These are phyloP conservation scores for Notiomystis cincta DNA, from an alignment of 2,113 vertebrate genomes.

Conservation along the genomic window DNA sequence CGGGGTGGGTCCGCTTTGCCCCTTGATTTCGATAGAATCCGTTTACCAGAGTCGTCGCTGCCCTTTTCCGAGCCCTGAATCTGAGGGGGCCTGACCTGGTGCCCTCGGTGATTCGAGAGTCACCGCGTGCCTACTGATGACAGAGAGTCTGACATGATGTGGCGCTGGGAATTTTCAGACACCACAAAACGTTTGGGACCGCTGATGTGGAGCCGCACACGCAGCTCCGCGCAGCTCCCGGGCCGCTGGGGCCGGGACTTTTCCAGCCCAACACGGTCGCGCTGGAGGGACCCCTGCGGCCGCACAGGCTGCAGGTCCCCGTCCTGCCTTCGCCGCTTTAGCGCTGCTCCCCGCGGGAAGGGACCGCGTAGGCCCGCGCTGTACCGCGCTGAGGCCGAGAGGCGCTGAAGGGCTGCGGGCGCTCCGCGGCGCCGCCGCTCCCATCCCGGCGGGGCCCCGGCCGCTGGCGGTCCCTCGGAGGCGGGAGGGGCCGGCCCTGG, in stretches of 20 bases:
- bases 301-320: fast-evolving
- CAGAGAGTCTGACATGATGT: no score
- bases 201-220: fast-evolving
- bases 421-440: not conserved
- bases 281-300: not conserved
- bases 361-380: not conserved
- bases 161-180: no score
- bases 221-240: not conserved
- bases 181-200: fast-evolving
- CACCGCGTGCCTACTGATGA: no score
- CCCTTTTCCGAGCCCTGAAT: not conserved
- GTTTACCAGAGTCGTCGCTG: not conserved
- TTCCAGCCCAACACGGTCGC: fast-evolving
- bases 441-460: no score
- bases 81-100: not conserved
- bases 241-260: fast-evolving
- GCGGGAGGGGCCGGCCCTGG: no score
- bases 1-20: not conserved
- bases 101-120: not conserved
- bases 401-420: no score
- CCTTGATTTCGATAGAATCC: not conserved
- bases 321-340: not conserved
- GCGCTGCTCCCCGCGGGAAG: not conserved
- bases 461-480: no score
- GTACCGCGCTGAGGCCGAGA: not conserved